A percentile compares a stretch with the other conserved stretches of the same genome.
These are phyloP conservation scores for Aromia moschata DNA, from an alignment of 2,888 invertebrate species.

Conservation along the genomic window DNA sequence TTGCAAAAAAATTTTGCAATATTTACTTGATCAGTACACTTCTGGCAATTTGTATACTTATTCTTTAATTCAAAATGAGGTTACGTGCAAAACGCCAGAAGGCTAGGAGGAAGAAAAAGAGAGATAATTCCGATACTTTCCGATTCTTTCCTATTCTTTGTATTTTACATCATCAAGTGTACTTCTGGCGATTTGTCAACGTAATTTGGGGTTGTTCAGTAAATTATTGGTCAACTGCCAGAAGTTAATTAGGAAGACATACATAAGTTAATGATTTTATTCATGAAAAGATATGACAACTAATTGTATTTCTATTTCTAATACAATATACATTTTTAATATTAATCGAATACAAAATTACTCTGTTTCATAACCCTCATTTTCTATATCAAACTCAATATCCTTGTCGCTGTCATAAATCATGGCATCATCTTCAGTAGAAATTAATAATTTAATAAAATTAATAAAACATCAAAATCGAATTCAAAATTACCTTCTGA, in stretches of 20 bases:
- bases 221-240: slow-evolving; percentile 14
- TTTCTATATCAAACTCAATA: neutral
- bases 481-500: too few relatives aligned
- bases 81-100: slow-evolving; percentile 8
- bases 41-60: slow-evolving; percentile 18
- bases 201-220: slow-evolving; percentile 15
- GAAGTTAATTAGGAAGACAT: slow-evolving; percentile 20
- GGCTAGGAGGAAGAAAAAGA: neutral
- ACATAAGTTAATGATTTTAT: neutral
- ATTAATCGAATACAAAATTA: neutral
- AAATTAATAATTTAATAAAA: neutral
- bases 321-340: neutral
- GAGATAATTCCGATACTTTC: slow-evolving; percentile 2
- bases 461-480: neutral
- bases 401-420: neutral
- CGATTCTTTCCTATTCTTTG: neutral
- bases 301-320: neutral
- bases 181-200: slow-evolving; percentile 19
- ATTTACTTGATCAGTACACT: neutral
- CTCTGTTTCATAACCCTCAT: neutral
- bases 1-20: slow-evolving; percentile 10
- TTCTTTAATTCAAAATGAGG: slow-evolving; percentile 32
- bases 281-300: neutral
- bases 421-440: neutral
- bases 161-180: slow-evolving; percentile 6